Conservation (phyloP, 2,888 invertebrate genomes). For the Drosophila heteroneura region DNA sequence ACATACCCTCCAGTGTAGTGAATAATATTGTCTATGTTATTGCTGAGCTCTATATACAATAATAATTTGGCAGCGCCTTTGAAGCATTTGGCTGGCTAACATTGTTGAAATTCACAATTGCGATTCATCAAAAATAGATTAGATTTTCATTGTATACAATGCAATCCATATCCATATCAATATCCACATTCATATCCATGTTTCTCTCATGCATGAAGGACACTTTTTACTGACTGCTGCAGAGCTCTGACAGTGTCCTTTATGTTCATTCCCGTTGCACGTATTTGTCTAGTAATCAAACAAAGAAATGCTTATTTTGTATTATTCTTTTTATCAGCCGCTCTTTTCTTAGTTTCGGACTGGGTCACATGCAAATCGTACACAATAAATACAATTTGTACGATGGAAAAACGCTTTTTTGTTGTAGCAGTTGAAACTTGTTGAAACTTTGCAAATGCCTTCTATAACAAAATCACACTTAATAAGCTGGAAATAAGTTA, state of each 20-base stretch:
- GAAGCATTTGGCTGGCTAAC: conserved; percentile 41
- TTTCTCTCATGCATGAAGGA: conserved; percentile 24
- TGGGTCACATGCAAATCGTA: conserved; percentile 19
- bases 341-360: conserved; percentile 7
- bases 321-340: conserved; percentile 39
- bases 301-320: conserved; percentile 56
- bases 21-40: background rate
- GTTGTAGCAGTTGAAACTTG: background rate
- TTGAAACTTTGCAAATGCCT: background rate
- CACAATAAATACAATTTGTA: background rate
- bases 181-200: conserved; percentile 27
- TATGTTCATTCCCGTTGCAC: conserved; percentile 43
- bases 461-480: background rate
- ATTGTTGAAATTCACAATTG: conserved; percentile 74
- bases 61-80: conserved; percentile 48
- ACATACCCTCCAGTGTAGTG: background rate
- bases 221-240: conserved; percentile 30
- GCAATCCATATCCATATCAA: conserved; percentile 39
- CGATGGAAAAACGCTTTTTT: background rate
- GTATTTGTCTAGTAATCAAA: conserved; percentile 64
- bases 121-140: conserved; percentile 81
- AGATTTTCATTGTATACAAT: conserved; percentile 69
- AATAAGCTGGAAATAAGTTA: background rate
- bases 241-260: conserved; percentile 16
- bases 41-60: background rate